Evolutionary conservation across 1,140 invertebrate genomes (phyloP).

Genomic region (Lordiphosa collinella): DNA sequence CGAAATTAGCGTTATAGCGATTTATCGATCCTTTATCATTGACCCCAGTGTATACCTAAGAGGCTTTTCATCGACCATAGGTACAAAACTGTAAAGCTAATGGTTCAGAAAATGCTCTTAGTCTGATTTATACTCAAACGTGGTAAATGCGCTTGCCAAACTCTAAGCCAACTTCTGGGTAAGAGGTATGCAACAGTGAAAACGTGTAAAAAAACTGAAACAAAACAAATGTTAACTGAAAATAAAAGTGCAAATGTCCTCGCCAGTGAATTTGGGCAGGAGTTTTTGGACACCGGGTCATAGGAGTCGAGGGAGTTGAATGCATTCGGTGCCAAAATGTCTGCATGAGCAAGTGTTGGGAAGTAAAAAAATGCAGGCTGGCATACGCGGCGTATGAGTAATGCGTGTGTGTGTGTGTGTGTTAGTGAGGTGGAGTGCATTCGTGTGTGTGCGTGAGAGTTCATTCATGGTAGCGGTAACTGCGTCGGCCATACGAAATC

Average conservation of each 20-base stretch:
- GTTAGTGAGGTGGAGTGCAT: slow-evolving; percentile 17
- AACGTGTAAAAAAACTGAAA: background rate
- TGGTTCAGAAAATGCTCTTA: too few relatives aligned
- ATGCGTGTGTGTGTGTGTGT: slow-evolving; percentile 22
- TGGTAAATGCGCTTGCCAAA: background rate
- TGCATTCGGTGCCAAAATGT: slow-evolving; percentile 3
- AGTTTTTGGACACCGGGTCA: slow-evolving; percentile 8
- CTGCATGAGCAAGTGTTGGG: background rate
- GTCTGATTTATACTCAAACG: too few relatives aligned
- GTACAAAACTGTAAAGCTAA: too few relatives aligned
- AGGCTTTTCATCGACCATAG: too few relatives aligned
- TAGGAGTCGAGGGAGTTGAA: background rate
- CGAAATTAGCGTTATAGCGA: too few relatives aligned
- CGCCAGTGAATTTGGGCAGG: slow-evolving; percentile 34
- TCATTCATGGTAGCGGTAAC: slow-evolving; percentile 22
- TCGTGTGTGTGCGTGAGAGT: slow-evolving; percentile 23
- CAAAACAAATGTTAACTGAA: slow-evolving; percentile 37
- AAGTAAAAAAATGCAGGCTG: background rate
- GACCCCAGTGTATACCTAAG: too few relatives aligned
- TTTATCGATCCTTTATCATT: too few relatives aligned
- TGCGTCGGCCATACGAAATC: slow-evolving; percentile 27
- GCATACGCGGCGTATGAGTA: slow-evolving; percentile 65
- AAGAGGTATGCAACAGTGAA: background rate
- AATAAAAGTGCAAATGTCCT: slow-evolving; percentile 76
- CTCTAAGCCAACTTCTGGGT: background rate